Base-by-base conservation (phyloP, 1,140 invertebrate genomes). In the Drosophila kikkawai region DNA sequence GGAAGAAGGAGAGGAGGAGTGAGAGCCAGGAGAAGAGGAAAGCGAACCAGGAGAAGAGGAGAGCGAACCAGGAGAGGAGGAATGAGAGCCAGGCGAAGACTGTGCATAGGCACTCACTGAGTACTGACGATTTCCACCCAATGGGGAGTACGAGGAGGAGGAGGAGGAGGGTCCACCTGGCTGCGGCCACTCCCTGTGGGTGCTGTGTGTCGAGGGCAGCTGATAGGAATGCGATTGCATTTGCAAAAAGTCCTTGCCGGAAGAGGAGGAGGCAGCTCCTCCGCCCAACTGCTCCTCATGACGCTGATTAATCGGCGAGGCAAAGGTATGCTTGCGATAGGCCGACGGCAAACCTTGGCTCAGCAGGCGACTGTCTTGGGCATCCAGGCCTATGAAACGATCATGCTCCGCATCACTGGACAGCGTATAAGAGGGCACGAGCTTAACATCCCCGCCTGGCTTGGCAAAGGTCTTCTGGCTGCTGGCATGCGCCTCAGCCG, bases 221-320 rank as follows among this genome's bases (percentile, higher is more conserved):
- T 87, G 77, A 48, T 71, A 87, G 7, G 80, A 88, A 5, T 88
- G 74, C 9, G 84, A 87, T 41, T 87, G 84, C 84, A 87, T 87
- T 32, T 88, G 84, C 15, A 87, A 42, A 17, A 47, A 84, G 8
- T 42, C 53, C 53, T 56, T 39, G 36, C 13, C 42, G 2, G 29
- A 6, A 1, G n/a, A 4, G 5, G 32, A 36, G n/a, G 29, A 12
- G 15, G 36, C 61, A 12, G 17, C 34, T 13, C 29, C n/a, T 13
- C 47, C 64, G 12, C 36, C 53, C 45, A 58, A 8, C 1, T 55
- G 70, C n/a, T 61, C 59, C 15, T 70, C 59, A 11, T 32, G 63
- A 0, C 39, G 32, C 41, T 60, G 65, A 12, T 45, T 29, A 3
- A 39, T 11, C 8, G 42, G 74, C 36, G 56, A 55, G 37, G 42